These are phyloP conservation scores for Pyrocoelia pectoralis DNA, from an alignment of 2,888 invertebrate species.

Conservation along the genomic window DNA sequence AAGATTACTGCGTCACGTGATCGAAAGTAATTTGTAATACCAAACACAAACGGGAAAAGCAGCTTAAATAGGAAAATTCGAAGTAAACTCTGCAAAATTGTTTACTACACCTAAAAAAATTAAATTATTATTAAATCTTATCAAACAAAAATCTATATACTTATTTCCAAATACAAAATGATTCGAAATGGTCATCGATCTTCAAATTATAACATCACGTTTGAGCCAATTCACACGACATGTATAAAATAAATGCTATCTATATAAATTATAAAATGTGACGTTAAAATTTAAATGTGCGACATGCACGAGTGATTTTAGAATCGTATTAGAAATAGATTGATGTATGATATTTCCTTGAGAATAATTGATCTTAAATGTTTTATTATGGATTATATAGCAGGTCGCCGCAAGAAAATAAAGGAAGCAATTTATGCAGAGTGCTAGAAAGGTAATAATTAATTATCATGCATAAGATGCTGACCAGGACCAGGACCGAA, in stretches of 20 bases:
- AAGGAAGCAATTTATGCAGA: slow-evolving; percentile 26
- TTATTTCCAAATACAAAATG: slow-evolving; percentile 13
- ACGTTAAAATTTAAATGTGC: slow-evolving; percentile 27
- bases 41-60: too few relatives aligned
- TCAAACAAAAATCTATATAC: background rate
- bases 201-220: slow-evolving; percentile 25
- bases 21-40: too few relatives aligned
- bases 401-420: slow-evolving; percentile 30
- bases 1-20: too few relatives aligned
- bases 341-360: slow-evolving; percentile 31
- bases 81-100: too few relatives aligned
- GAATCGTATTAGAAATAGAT: slow-evolving; percentile 32
- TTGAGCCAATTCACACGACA: slow-evolving; percentile 29
- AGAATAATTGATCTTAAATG: slow-evolving; percentile 33
- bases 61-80: too few relatives aligned
- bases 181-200: slow-evolving; percentile 15
- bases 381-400: slow-evolving; percentile 14
- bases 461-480: too few relatives aligned
- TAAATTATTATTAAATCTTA: too few relatives aligned
- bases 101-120: too few relatives aligned
- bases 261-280: slow-evolving; percentile 27
- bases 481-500: too few relatives aligned
- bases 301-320: slow-evolving; percentile 31
- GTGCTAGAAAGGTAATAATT: too few relatives aligned
- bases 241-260: slow-evolving; percentile 20